phyloP scores from a whole-genome alignment of 2,113 vertebrate species.

The Xyrauchen texanus region DNA sequence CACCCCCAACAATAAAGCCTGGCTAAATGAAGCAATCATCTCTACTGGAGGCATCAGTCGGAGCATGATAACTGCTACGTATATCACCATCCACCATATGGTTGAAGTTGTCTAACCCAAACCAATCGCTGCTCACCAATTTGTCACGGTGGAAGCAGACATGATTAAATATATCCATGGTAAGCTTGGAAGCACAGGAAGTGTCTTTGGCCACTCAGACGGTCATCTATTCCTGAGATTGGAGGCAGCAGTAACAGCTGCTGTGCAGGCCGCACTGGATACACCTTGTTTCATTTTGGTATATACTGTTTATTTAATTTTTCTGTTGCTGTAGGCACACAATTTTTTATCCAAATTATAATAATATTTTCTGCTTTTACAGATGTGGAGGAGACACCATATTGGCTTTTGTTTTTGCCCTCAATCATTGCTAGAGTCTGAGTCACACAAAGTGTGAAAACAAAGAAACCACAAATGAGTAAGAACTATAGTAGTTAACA shows the following conservation, averaged over 20 bases:
- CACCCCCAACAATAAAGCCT: slow-evolving; percentile 70
- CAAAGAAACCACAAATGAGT: not conserved
- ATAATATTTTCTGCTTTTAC: slow-evolving; percentile 61
- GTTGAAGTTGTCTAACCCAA: slow-evolving; percentile 71
- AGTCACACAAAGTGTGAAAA: slow-evolving; percentile 61
- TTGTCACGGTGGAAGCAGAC: slow-evolving; percentile 74
- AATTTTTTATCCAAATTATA: slow-evolving; percentile 42
- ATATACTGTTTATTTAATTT: slow-evolving; percentile 54
- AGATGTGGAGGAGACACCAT: not conserved
- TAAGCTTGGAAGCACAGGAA: slow-evolving; percentile 66
- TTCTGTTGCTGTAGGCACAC: slow-evolving; percentile 35
- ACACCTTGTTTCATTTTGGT: slow-evolving; percentile 66
- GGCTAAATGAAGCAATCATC: slow-evolving; percentile 81
- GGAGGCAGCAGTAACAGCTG: slow-evolving; percentile 60
- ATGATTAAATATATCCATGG: slow-evolving; percentile 79
- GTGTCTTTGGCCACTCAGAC: slow-evolving; percentile 74
- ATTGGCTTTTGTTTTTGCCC: slow-evolving; percentile 42
- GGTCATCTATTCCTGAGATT: slow-evolving; percentile 76
- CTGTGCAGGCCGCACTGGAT: slow-evolving; percentile 60
- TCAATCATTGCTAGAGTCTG: slow-evolving; percentile 54
- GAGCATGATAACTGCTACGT: slow-evolving; percentile 73
- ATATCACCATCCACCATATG: slow-evolving; percentile 79
- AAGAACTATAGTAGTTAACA: not conserved
- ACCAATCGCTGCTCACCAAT: slow-evolving; percentile 75
- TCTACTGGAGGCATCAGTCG: slow-evolving; percentile 72